Base-by-base conservation (phyloP, 2,113 vertebrate species). In the Myrmecophaga tridactyla region DNA sequence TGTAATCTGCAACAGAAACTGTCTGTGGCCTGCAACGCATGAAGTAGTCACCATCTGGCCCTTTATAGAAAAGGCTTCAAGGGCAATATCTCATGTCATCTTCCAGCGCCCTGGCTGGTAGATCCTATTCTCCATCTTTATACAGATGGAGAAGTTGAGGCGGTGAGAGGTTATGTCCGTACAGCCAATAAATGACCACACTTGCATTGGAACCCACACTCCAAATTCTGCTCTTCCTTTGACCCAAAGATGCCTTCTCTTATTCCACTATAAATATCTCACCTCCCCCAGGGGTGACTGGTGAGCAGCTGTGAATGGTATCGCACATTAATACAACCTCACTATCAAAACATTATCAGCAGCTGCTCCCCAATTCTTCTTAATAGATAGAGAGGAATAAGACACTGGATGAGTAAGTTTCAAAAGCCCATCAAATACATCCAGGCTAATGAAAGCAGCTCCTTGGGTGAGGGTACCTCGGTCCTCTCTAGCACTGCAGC, bases 71-170 rank as follows among this genome's bases (percentile, higher is more conserved):
- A 76, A 76, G 20, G 60, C 31, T 41, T 62, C 27, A 21, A 12
- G 65, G 72, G 39, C n/a, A 75, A 9, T 31, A 17, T 9, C 46
- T 62, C 3, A 0, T 4, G 21, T 1, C 48, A 58, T 4, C 36
- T 25, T 7, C 20, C 53, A 60, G 56, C n/a, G 48, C 27, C 85
- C 14, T 76, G 21, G 92, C 48, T 8, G n/a, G 29, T 29, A 85
- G 60, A 48, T 25, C 27, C 18, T 20, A 23, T 20, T 21, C n/a
- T 43, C 31, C 34, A 53, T 39, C 70, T 84, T 76, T 80, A 91
- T 62, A 80, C 20, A 91, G 86, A 10, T 86, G 34, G 29, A 58
- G 56, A 78, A 34, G 75, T 18, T 21, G 83, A 96, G 77, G 60
- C 23, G 17, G 51, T 65, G 70, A 65, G 73, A 29, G 5, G 29